Base-by-base conservation (phyloP, 1,140 invertebrate species). In the Luehdorfia chinensis region DNA sequence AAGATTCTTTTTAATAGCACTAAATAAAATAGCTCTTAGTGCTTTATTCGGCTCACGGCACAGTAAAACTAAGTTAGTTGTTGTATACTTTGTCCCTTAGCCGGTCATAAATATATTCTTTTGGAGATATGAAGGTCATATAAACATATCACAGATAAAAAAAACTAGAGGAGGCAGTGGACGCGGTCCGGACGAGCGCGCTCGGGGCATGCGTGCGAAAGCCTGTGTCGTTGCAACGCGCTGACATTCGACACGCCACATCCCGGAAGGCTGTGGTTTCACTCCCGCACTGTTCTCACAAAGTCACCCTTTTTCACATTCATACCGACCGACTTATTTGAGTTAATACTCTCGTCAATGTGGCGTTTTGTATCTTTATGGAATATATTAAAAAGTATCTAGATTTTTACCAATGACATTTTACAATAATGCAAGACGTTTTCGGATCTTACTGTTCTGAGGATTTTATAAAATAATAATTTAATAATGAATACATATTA, bases 191-290 rank as follows among this genome's bases (percentile, higher is more conserved):
- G 34, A 1, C 34, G 50, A 59, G 50, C 50, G 65, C 50, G 41
- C 52, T 18, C 61, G 47, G 50, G 59, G 65, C 62, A 61, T 72
- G 63, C 68, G 56, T 71, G 64, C 68, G 66, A 73, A 73, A 69
- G 60, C 39, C 33, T 49, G 39, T 19, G 33, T 21, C 21, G 31
- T 30, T 49, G 39, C 19, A 27, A 13, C 21, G 31, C 11, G 45
- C 44, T 13, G 79, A 71, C 64, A 80, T 58, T 55, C 60, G 73
- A 74, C 66, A 66, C 74, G 64, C 75, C 66, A 84, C 80, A 81
- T 84, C 80, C 80, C 80, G 77, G 80, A 84, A 75, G 67, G 61
- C 54, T 81, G 80, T 58, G 80, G 75, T 68, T 50, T 53, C 46
- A 37, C 47, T 59, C 47, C 50, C 47, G 44, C 33, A 7, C 11